Evolutionary conservation across 2,888 invertebrate species (phyloP), one percentile per base, ranked within the genome.

Genomic region (Eulithis testata): DNA sequence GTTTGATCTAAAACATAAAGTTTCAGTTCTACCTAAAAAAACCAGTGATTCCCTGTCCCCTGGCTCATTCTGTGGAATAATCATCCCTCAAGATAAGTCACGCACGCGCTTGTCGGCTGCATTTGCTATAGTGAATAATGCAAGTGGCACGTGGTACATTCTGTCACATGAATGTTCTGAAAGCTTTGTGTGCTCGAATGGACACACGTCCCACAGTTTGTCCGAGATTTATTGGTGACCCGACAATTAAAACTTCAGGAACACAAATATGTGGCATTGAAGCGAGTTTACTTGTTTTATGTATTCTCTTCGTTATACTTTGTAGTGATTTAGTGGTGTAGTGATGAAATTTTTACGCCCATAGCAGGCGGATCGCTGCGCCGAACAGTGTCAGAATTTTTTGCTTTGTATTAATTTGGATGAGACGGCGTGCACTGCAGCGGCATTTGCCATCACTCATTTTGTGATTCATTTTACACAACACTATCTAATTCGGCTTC

Each of bases 91-190:
- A 89, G 90, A 90, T 90, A 89, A 89, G 90, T 87, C 90, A 89
- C 88, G 89, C 79, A 80, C 83, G 75, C 75, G 76, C 64, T 63
- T 66, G 69, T 68, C 73, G 76, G 80, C 83, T 89, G 89, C 89
- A 89, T 88, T 89, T 87, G 85, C 89, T 85, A 86, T 82, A 78
- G 88, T 89, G 90, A 91, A 90, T 91, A 90, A 91, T 90, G 88
- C 88, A 90, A 77, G 77, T 75, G 69, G 83, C 78, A 87, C 88
- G 88, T 86, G 86, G 27, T 40, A 54, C 54, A 21, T 54, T 49
- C 57, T 37, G 8, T 12, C 36, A 27, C 11, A 12, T 71, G 75
- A 80, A 79, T 74, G 75, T 74, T 74, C 72, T 75, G 72, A 40
- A 73, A 77, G 72, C 60, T 71, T 72, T 70, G 73, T 69, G 71